Evolutionary conservation across 2,888 invertebrate genomes (phyloP).

Genomic region (Leptopterna dolabrata): DNA sequence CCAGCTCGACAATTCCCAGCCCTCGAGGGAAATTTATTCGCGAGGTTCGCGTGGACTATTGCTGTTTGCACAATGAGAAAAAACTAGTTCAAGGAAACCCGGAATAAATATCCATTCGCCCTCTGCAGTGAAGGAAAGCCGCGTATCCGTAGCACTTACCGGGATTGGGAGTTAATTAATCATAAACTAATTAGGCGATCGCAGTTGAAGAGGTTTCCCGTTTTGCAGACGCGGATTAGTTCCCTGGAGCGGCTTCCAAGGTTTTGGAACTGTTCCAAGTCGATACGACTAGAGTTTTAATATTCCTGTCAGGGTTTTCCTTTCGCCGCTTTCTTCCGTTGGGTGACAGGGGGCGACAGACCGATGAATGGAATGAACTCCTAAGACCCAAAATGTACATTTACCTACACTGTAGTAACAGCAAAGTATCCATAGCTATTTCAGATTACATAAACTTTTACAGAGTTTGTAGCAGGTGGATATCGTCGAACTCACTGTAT

Average conservation of each 20-base stretch:
- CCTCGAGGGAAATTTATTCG: neutral
- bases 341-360: neutral
- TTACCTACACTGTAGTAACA: no score
- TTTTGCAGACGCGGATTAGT: neutral
- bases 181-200: no score
- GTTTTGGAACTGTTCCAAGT: neutral
- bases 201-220: no score
- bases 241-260: neutral
- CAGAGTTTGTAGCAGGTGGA: no score
- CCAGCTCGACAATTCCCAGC: neutral
- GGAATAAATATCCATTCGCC: neutral
- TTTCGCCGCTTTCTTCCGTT: neutral
- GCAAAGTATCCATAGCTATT: no score
- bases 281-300: neutral
- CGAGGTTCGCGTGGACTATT: neutral
- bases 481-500: no score
- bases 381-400: no score
- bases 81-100: neutral
- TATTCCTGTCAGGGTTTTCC: neutral
- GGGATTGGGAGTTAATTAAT: neutral
- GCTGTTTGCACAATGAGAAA: neutral
- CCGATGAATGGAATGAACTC: neutral
- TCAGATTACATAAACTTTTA: no score
- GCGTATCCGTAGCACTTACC: neutral
- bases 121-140: neutral